phyloP scores from a whole-genome alignment of 1,140 invertebrate species.

The Druon quercuslanigerum region DNA sequence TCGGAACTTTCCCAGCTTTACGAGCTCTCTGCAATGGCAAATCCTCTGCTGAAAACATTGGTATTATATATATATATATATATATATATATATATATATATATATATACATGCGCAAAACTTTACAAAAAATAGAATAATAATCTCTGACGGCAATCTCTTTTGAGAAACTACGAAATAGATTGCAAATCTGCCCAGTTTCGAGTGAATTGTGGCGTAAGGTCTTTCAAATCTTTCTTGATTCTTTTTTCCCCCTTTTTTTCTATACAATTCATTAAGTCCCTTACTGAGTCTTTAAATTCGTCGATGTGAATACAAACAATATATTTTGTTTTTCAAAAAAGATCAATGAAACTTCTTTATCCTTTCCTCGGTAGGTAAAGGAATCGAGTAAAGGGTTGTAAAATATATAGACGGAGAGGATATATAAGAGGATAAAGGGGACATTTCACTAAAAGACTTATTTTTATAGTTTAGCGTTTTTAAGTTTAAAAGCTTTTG shows the following conservation, averaged over 20 bases:
- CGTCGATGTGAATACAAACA: neutral
- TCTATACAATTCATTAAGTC: too few relatives aligned
- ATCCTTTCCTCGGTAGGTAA: conserved; percentile 6
- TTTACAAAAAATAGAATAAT: too few relatives aligned
- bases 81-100: too few relatives aligned
- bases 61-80: too few relatives aligned
- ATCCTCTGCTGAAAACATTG: neutral
- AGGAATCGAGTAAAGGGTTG: conserved; percentile 1
- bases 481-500: conserved; percentile 10
- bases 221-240: too few relatives aligned
- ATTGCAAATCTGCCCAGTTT: too few relatives aligned
- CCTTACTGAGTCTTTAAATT: neutral
- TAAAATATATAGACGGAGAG: conserved; percentile 11
- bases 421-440: neutral
- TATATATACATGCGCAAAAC: too few relatives aligned
- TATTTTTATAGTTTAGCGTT: conserved; percentile 1
- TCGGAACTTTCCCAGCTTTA: conserved; percentile 4
- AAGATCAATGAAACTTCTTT: neutral
- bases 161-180: too few relatives aligned
- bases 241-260: too few relatives aligned
- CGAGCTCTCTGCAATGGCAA: neutral
- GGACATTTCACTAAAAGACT: neutral
- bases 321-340: conserved; percentile 5
- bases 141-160: too few relatives aligned
- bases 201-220: too few relatives aligned